A percentile compares a stretch with the other conserved stretches of the same genome.
These are phyloP conservation scores for Heterocephalus glaber DNA, from an alignment of 2,113 vertebrate genomes.

Conservation along the genomic window DNA sequence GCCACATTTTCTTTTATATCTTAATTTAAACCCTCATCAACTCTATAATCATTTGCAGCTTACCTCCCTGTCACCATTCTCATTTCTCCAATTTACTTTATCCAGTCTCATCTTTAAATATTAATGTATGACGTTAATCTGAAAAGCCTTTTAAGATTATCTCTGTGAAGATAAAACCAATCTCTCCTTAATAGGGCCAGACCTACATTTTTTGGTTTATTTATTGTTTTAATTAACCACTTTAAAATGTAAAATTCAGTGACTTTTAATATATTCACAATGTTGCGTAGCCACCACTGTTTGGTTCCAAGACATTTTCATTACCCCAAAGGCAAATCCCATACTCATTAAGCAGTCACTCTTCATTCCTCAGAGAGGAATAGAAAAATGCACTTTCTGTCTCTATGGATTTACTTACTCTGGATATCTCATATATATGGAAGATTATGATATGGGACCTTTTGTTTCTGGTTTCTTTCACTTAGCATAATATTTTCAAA, in stretches of 20 bases:
- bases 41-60: not conserved
- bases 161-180: not conserved
- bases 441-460: not conserved
- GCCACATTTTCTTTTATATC: not conserved
- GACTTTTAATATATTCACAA: too few relatives aligned
- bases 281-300: too few relatives aligned
- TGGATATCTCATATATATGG: not conserved
- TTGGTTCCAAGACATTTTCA: not conserved
- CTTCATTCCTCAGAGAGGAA: not conserved
- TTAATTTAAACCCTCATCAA: not conserved
- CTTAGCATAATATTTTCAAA: not conserved
- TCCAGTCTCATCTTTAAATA: conserved; percentile 8
- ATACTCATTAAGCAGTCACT: not conserved
- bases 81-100: conserved; percentile 30
- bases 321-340: not conserved
- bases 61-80: not conserved
- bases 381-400: not conserved
- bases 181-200: not conserved
- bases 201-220: not conserved
- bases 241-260: too few relatives aligned
- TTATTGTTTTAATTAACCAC: not conserved
- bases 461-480: not conserved
- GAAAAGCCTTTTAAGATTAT: not conserved
- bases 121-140: not conserved
- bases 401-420: not conserved